Conservation (phyloP, 2,888 invertebrate genomes). For the Galeruca laticollis region DNA sequence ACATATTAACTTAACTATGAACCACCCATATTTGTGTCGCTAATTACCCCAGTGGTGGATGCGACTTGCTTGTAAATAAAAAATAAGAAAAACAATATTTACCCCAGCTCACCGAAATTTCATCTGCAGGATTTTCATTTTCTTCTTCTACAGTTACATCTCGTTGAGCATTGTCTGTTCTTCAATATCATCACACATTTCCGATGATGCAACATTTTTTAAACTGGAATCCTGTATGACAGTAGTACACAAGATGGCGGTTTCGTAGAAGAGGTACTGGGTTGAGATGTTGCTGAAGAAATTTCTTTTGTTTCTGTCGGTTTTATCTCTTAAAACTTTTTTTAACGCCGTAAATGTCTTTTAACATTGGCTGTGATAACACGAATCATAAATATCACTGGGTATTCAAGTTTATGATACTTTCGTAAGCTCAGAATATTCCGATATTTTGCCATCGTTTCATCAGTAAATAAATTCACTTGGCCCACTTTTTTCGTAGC, state of each 20-base stretch:
- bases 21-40: too few relatives aligned
- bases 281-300: neutral
- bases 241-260: conserved; percentile 8
- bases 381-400: neutral
- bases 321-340: neutral
- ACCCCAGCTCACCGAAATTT: neutral
- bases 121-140: neutral
- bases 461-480: too few relatives aligned
- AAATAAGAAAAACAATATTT: neutral
- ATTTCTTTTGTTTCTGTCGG: neutral
- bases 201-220: too few relatives aligned
- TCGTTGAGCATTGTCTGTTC: neutral
- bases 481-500: too few relatives aligned
- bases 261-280: conserved; percentile 7
- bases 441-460: neutral
- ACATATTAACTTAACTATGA: too few relatives aligned
- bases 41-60: too few relatives aligned
- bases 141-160: neutral
- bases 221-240: conserved; percentile 1
- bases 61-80: too few relatives aligned
- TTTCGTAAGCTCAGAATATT: too few relatives aligned
- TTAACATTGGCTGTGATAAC: conserved; percentile 3
- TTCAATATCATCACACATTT: neutral
- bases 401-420: too few relatives aligned
- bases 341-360: conserved; percentile 12